Base-by-base conservation (phyloP, 2,888 invertebrate genomes). In the Heteropelma amictum region DNA sequence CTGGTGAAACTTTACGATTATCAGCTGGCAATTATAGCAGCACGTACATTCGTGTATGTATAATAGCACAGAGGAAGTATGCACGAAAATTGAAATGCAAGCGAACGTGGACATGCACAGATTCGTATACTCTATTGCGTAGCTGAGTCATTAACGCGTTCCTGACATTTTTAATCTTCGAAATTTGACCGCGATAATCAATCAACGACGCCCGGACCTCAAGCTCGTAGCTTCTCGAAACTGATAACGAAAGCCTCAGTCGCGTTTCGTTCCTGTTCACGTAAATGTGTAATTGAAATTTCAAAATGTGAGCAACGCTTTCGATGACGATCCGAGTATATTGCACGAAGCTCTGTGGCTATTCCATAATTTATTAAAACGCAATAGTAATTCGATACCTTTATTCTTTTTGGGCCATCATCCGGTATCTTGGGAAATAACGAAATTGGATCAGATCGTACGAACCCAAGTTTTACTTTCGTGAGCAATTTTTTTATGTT, bases 1-100 rank as follows among this genome's bases (percentile, higher is more conserved):
- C 70, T 61, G 60, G 72, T 61, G 70, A 33, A 23, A 78, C 61
- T 81, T 81, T 81, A 80, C 79, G 80, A 76, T 80, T 79, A 78
- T 77, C 73, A 65, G 68, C 35, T 26, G 53, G 67, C 75, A 77
- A 80, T 80, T 80, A 79, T 68, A 63, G 42, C 38, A n/a, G n/a
- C n/a, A n/a, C n/a, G n/a, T n/a, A n/a, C n/a, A n/a, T n/a, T n/a
- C n/a, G n/a, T n/a, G n/a, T n/a, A 38, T 64, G 71, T 72, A 33
- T 58, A 26, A 17, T 35, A 42, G 58, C 35, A 49, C 33, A 51
- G 53, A 38, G 30, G 28, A 28, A 38, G 12, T n/a, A n/a, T 12
- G 21, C 4, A 45, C 8, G 21, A 38, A 26, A 67, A 33, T 56
- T 14, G 17, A 47, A 28, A 4, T 33, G 2, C 2, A 42, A 45